Percentiles rank a stretch among this genome's conserved stretches.
These are phyloP conservation scores for Ganaspis brasiliensis DNA, from an alignment of 2,888 invertebrate species.

Conservation along the genomic window DNA sequence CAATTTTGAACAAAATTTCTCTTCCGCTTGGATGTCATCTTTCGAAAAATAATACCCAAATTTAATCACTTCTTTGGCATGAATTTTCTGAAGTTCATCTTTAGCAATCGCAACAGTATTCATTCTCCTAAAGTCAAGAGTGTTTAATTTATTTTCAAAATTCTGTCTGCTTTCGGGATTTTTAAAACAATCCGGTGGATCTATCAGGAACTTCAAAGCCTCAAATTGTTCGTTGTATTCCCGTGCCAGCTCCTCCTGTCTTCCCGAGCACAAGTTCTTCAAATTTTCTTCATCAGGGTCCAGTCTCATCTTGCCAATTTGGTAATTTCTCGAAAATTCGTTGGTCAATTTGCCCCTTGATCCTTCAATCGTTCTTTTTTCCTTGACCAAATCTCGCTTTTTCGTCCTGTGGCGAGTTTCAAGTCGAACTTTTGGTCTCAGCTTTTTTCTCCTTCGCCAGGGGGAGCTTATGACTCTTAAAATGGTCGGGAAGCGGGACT, in stretches of 20 bases:
- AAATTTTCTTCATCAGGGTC: constrained; percentile 8
- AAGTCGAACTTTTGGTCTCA: constrained; percentile 55
- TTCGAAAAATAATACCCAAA: constrained; percentile 2
- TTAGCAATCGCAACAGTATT: constrained; percentile 72
- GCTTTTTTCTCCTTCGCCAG: constrained; percentile 59
- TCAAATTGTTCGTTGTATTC: constrained; percentile 72
- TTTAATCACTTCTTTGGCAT: neutral
- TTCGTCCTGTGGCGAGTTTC: constrained; percentile 60
- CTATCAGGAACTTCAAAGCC: constrained; percentile 71
- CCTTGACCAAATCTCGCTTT: constrained; percentile 59
- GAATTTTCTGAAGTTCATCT: constrained; percentile 37
- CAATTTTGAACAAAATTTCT: neutral
- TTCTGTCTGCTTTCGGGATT: constrained; percentile 65
- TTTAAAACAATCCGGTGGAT: constrained; percentile 70
- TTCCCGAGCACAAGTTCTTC: neutral
- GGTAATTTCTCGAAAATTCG: neutral
- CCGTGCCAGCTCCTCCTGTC: constrained; percentile 57
- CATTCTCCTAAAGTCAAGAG: constrained; percentile 73
- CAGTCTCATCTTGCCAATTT: neutral
- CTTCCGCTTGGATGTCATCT: neutral
- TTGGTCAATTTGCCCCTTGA: constrained; percentile 15
- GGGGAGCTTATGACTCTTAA: constrained; percentile 63
- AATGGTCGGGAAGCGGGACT: constrained; percentile 62
- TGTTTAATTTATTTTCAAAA: constrained; percentile 71
- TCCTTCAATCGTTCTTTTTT: constrained; percentile 13